These are phyloP conservation scores for Leptopilina boulardi DNA, from an alignment of 1,140 invertebrate genomes.

Conservation along the genomic window DNA sequence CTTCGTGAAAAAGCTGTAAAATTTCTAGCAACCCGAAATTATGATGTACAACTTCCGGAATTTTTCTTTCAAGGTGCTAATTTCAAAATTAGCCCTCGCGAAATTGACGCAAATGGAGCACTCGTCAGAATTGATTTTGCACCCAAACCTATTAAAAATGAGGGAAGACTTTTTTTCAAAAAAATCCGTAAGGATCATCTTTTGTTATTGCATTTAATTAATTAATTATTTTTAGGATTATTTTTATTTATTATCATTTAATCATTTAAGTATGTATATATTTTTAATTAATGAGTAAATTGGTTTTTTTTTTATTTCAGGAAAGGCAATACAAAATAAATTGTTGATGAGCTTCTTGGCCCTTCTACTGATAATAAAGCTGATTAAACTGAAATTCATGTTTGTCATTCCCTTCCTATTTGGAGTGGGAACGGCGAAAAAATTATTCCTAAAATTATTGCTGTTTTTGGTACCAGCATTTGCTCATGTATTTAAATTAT, in stretches of 20 bases:
- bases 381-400: conserved; percentile 86
- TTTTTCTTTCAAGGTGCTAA: conserved; percentile 83
- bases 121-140: conserved; percentile 84
- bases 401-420: conserved; percentile 85
- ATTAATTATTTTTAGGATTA: too few relatives aligned
- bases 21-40: conserved; percentile 86
- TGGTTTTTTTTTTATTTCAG: conserved; percentile 72
- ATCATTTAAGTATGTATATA: neutral
- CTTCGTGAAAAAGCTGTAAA: conserved; percentile 82
- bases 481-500: conserved; percentile 88
- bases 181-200: conserved; percentile 82
- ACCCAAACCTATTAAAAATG: conserved; percentile 69
- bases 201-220: neutral
- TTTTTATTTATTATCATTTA: neutral
- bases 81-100: conserved; percentile 83
- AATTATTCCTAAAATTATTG: conserved; percentile 86
- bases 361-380: conserved; percentile 85
- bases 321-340: conserved; percentile 86
- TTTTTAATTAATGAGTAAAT: neutral
- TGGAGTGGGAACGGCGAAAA: conserved; percentile 88
- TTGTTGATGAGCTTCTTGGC: conserved; percentile 84
- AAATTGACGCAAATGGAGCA: conserved; percentile 83
- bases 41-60: conserved; percentile 83
- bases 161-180: conserved; percentile 82
- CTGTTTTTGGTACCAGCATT: conserved; percentile 88